phyloP scores from a whole-genome alignment of 2,113 vertebrate species.

The Platysternon megacephalum region DNA sequence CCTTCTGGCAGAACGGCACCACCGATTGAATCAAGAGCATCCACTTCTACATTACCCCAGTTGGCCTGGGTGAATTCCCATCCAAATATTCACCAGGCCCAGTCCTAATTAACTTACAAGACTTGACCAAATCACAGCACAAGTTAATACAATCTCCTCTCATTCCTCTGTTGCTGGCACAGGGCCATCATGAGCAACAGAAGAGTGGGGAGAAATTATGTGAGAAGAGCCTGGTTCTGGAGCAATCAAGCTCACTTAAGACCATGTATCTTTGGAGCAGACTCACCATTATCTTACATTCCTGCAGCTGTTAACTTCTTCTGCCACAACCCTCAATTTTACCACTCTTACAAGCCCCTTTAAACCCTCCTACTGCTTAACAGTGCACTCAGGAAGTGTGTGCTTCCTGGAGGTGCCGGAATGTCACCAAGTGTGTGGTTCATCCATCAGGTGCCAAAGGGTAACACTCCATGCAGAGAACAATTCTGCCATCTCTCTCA shows the following conservation, averaged over 20 bases:
- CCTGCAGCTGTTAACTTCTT: neutral
- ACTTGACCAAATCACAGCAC: neutral
- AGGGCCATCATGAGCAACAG: neutral
- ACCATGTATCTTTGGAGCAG: neutral
- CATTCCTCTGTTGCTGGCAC: neutral
- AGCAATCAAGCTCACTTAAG: neutral
- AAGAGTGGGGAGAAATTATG: neutral
- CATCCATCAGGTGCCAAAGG: neutral
- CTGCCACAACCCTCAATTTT: neutral
- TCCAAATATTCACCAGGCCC: neutral
- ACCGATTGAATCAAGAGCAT: neutral
- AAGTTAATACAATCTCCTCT: neutral
- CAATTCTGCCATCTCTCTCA: neutral
- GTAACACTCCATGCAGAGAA: conserved; percentile 2
- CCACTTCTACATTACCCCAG: neutral
- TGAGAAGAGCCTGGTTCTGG: neutral
- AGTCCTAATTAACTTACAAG: neutral
- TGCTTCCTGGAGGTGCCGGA: neutral
- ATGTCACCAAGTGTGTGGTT: neutral
- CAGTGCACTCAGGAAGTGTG: neutral
- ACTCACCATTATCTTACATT: neutral
- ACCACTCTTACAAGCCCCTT: neutral
- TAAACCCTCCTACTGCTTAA: neutral
- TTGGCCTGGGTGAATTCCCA: neutral
- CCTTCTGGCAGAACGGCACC: neutral